phyloP scores from a whole-genome alignment of 2,888 invertebrate species.

The Orthosia cruda region DNA sequence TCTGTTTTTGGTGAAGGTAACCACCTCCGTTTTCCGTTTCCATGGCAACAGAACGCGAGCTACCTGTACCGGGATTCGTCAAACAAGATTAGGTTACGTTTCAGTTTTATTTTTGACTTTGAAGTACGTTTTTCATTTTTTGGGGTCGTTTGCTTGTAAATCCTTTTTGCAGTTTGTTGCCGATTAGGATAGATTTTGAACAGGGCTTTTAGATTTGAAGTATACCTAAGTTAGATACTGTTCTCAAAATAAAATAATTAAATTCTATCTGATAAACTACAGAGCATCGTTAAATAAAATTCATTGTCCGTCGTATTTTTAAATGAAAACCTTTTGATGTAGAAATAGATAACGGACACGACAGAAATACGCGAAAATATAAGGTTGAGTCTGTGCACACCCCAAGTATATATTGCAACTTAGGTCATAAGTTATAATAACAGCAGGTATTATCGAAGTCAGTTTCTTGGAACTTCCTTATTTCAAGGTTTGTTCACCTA shows the following conservation, averaged over 20 bases:
- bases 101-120: conserved; percentile 51
- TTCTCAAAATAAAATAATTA: no score
- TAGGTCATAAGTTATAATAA: not conserved
- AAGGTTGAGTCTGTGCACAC: not conserved
- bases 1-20: conserved; percentile 69
- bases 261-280: no score
- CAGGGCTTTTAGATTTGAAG: no score
- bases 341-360: no score
- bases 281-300: no score
- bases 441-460: no score
- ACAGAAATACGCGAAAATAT: not conserved
- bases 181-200: not conserved
- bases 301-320: not conserved
- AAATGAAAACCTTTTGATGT: not conserved
- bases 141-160: conserved; percentile 12
- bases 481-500: no score
- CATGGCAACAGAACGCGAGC: conserved; percentile 77
- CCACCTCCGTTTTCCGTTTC: conserved; percentile 72
- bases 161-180: conserved; percentile 10
- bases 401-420: not conserved
- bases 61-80: conserved; percentile 53
- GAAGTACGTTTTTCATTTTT: conserved; percentile 44
- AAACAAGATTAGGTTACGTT: conserved; percentile 49
- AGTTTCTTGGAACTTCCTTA: no score
- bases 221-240: no score